phyloP scores from a whole-genome alignment of 1,140 invertebrate genomes.

The Mya arenaria region DNA sequence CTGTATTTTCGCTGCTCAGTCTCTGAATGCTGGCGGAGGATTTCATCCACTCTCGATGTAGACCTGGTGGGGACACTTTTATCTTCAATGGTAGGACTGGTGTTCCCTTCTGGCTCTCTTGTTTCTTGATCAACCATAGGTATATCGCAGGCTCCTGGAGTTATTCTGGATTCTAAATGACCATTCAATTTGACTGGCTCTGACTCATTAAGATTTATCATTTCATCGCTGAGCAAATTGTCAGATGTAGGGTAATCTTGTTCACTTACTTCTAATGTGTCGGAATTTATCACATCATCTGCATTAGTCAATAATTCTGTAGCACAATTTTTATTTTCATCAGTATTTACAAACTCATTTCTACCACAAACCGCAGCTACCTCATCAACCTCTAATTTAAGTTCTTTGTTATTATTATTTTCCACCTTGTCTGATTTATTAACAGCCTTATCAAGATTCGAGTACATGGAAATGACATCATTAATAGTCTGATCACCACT shows the following conservation, averaged over 20 bases:
- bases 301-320: background rate
- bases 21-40: conserved; percentile 19
- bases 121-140: too few species aligned
- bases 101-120: too few species aligned
- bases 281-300: background rate
- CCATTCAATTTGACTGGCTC: too few species aligned
- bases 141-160: too few species aligned
- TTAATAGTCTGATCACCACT: conserved; percentile 15
- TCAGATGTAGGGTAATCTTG: too few species aligned
- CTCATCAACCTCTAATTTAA: background rate
- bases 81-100: too few species aligned
- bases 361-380: background rate
- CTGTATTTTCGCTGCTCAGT: conserved; percentile 25
- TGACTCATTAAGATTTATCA: too few species aligned
- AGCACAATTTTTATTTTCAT: background rate
- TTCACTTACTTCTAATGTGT: background rate
- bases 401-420: background rate
- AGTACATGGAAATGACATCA: conserved; percentile 47
- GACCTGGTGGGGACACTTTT: background rate
- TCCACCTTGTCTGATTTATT: background rate
- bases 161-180: too few species aligned
- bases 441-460: conserved; percentile 37
- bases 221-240: too few species aligned
- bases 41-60: conserved; percentile 36
- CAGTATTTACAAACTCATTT: background rate